These are phyloP conservation scores for Nymphalis c-album DNA, from an alignment of 2,888 invertebrate genomes.

Conservation along the genomic window DNA sequence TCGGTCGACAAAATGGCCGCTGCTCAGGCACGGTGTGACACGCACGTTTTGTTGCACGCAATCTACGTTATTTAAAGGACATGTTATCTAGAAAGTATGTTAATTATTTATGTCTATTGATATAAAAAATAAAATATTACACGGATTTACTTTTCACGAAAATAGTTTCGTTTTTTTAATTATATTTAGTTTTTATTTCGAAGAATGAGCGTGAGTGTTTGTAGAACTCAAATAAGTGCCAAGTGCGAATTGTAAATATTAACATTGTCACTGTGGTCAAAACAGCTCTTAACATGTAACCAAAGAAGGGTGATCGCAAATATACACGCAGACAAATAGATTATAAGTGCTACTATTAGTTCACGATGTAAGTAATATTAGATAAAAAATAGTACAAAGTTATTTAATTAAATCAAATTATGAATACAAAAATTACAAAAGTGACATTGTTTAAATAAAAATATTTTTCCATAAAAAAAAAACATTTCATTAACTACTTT, in stretches of 20 bases:
- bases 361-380: constrained; percentile 38
- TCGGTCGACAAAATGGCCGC: constrained; percentile 71
- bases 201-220: constrained; percentile 11
- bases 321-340: constrained; percentile 56
- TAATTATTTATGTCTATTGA: constrained; percentile 32
- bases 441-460: too few species aligned
- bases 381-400: neutral
- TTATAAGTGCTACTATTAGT: constrained; percentile 47
- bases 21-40: constrained; percentile 56
- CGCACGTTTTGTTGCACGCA: constrained; percentile 61
- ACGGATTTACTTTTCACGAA: neutral
- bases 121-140: constrained; percentile 21
- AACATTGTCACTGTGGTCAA: constrained; percentile 52
- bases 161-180: neutral
- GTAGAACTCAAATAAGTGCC: constrained; percentile 42
- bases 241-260: constrained; percentile 65
- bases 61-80: constrained; percentile 39
- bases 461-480: too few species aligned
- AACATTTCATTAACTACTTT: too few species aligned
- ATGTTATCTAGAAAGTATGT: constrained; percentile 33
- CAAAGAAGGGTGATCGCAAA: constrained; percentile 56
- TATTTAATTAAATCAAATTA: neutral
- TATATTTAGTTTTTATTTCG: constrained; percentile 7
- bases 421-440: neutral
- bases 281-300: constrained; percentile 56